Percentiles rank a stretch among this genome's conserved stretches.
Evolutionary conservation across 2,113 vertebrate species (phyloP).

Genomic region (Clarias macrocephalus): DNA sequence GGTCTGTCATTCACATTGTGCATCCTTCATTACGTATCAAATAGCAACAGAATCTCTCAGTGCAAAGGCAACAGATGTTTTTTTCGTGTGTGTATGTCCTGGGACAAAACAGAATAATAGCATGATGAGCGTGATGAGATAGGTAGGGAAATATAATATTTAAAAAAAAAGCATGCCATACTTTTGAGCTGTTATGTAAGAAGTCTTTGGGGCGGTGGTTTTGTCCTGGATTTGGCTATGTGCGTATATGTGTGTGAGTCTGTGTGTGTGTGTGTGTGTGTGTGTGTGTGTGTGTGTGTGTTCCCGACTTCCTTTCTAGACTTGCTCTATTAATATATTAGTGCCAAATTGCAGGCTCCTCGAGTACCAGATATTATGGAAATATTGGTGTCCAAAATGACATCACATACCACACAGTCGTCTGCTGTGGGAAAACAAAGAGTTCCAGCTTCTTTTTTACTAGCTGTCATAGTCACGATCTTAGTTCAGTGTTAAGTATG

Average conservation of each 20-base stretch:
- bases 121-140: not conserved
- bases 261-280: conserved; percentile 18
- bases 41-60: not conserved
- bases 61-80: conserved; percentile 5
- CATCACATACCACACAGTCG: conserved; percentile 6
- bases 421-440: conserved; percentile 25
- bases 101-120: not conserved
- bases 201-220: conserved; percentile 21
- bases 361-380: not conserved
- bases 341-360: conserved; percentile 10
- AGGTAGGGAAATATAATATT: not conserved
- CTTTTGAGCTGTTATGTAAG: conserved; percentile 43
- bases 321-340: conserved; percentile 11
- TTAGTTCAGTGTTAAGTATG: not conserved
- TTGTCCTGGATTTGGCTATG: conserved; percentile 17
- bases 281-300: conserved; percentile 34
- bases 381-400: conserved; percentile 24
- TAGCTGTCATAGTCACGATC: not conserved
- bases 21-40: conserved; percentile 2
- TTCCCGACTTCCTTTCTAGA: conserved; percentile 53
- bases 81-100: not conserved
- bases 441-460: not conserved
- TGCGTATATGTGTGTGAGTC: conserved; percentile 18
- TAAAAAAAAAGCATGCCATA: not conserved
- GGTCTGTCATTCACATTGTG: conserved; percentile 25